Evolutionary conservation across 2,888 invertebrate genomes (phyloP).

Genomic region (Silvanus unidentatus): DNA sequence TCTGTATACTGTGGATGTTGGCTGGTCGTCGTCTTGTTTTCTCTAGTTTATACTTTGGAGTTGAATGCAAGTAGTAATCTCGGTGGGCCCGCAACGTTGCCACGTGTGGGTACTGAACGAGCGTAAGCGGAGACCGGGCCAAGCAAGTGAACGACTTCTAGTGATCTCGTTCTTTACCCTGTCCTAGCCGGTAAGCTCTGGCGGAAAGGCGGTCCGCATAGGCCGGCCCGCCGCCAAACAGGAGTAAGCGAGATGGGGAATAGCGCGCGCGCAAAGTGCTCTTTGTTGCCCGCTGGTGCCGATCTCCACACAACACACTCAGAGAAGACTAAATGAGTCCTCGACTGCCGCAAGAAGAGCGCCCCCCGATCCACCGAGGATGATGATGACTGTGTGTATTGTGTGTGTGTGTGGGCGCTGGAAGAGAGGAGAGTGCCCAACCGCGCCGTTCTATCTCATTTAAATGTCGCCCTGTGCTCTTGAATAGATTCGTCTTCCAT

Average conservation of each 20-base stretch:
- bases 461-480: no score
- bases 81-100: conserved; percentile 20
- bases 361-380: no score
- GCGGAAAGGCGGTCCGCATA: background rate
- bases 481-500: no score
- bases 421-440: no score
- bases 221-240: background rate
- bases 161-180: conserved; percentile 33
- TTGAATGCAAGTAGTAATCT: no score
- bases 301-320: conserved; percentile 23
- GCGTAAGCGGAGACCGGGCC: conserved; percentile 20
- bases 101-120: conserved; percentile 24
- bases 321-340: conserved; percentile 11
- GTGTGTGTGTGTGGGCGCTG: no score
- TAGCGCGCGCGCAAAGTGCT: conserved; percentile 13
- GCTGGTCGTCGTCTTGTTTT: background rate
- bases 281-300: conserved; percentile 21
- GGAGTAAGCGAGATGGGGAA: background rate
- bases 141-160: conserved; percentile 34
- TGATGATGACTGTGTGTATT: no score
- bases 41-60: no score
- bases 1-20: background rate
- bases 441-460: no score
- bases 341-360: no score
- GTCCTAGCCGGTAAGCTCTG: conserved; percentile 16